Base-by-base conservation (phyloP, 2,113 vertebrate genomes). In the Hypocryptadius cinnamomeus region DNA sequence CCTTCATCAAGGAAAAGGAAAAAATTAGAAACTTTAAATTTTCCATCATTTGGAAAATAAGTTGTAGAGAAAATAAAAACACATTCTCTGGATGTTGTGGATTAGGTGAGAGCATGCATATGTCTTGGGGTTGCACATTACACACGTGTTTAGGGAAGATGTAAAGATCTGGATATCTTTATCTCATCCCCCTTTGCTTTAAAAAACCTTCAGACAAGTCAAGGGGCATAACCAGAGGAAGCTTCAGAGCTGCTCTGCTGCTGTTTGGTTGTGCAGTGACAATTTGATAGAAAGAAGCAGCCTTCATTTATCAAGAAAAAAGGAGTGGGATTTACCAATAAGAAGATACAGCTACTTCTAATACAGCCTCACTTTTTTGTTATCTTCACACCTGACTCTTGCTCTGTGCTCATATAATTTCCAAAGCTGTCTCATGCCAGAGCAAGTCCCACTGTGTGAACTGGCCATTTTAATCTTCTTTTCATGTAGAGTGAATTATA, bases 21-120 rank as follows among this genome's bases (percentile, higher is more conserved):
- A 91, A 96, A 81, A 93, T 85, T 73, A 90, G 81, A 83, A 93
- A 94, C 87, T 93, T 92, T 94, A 94, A 89, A 95, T 95, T 87
- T 95, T 91, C 57, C 51, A 73, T 91, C 17, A 60, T 82, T 91
- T 91, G 81, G 81, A 85, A 93, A 87, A 87, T 48, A 79, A 47
- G 8, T n/a, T 72, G n/a, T 64, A 45, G 68, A 70, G 59, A 56
- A 37, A 85, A 87, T 45, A 79, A 70, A 39, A 31, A 35, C 28
- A 31, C 2, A 0, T 57, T 81, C 27, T 45, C 21, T 85, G 78
- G 59, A 64, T 77, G 70, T 76, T 15, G 6, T 27, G 65, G 44
- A 48, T 31, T 73, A 79, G 74, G 71, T 89, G 50, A 23, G 22
- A 72, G 33, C 5, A 1, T 45, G 53, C 3, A 0, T 25, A 5